Evolutionary conservation across 2,888 invertebrate species (phyloP), one percentile per base, ranked within the genome.

Genomic region (Agonopterix arenella): DNA sequence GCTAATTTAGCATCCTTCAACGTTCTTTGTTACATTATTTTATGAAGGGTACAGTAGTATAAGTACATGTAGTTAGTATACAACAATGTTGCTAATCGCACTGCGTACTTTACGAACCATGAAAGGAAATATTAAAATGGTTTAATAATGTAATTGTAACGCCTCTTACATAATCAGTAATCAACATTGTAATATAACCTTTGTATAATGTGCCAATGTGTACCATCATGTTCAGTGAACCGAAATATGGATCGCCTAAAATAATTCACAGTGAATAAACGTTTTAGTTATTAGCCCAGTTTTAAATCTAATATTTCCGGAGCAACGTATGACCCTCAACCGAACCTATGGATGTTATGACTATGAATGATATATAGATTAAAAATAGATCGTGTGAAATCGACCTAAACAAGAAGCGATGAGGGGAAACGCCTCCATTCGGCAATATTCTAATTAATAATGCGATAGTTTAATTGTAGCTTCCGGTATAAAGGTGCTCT

Each of bases 391-490:
- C 28, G 49, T 48, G 52, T 56, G 44, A 60, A 55, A 58, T 52
- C 57, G 62, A 57, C 56, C 52, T 57, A 56, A 60, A 66, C 60
- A 60, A 66, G 63, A 59, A 58, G 59, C 59, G 61, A 57, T 59
- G 67, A 69, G 65, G 70, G 66, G 69, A 62, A 41, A 48, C 36
- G 62, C 59, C 59, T 58, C 59, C 61, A 58, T 54, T 58, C 54
- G 59, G 68, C 71, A 73, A 82, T 84, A 83, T 83, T 78, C 64
- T 76, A 72, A 80, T 81, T 74, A 79, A 74, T 77, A 73, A 82
- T 82, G 76, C 78, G 81, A 81, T 79, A 70, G 69, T 68, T 70
- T 83, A 81, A 85, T 81, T 76, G 76, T 68, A 61, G 64, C 73
- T 80, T 83, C 82, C 83, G 80, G 76, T 61, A 61, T 55, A 65